Base-by-base conservation (phyloP, 2,797 vertebrate species). In the Tympanoctomys barrerae region DNA sequence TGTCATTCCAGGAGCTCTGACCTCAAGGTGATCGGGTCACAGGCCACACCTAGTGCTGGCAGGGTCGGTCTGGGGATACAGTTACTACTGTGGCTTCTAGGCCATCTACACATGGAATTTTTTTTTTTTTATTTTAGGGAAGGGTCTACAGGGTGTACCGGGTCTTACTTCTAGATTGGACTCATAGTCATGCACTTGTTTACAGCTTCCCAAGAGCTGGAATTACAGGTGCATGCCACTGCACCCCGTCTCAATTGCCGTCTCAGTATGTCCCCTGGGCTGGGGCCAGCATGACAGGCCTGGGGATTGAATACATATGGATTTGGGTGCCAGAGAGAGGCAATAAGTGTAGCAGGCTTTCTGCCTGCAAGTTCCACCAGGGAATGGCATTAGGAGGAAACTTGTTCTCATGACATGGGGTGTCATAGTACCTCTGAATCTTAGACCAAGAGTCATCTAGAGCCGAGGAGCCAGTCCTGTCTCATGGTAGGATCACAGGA, bases 1-100 rank as follows among this genome's bases (percentile, higher is more conserved):
- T 83, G n/a, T 86, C 75, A 75, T 90, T 95, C 71, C 89, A 91
- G 96, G 71, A 94, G 96, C 49, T 0, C 79, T 91, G 94, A 77
- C 73, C 93, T 96, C n/a, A 57, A 22, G 66, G 77, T 62, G 42
- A 90, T 77, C 3, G 16, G 83, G 91, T 95, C 1, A 0, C 10
- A 73, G 90, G 93, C 86, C 90, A 66, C 28, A 73, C 70, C 54
- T 83, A 75, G n/a, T 88, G 59, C 46, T 81, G 61, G 84, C 62
- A 87, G 94, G 61, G 59, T 31, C 7, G 62, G 57, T 49, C 59
- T 94, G 62, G 62, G 87, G 39, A 54, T 2, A 1, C 16, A 86
- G 78, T n/a, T 18, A 68, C 39, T 87, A 64, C 49, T 13, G 24
- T 33, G 80, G 59, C 52, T 89, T 87, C 70, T 26, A 54, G 80